Percentiles rank a stretch among this genome's conserved stretches.
Conservation (phyloP, 2,113 vertebrate genomes). For the Ammospiza caudacuta region DNA sequence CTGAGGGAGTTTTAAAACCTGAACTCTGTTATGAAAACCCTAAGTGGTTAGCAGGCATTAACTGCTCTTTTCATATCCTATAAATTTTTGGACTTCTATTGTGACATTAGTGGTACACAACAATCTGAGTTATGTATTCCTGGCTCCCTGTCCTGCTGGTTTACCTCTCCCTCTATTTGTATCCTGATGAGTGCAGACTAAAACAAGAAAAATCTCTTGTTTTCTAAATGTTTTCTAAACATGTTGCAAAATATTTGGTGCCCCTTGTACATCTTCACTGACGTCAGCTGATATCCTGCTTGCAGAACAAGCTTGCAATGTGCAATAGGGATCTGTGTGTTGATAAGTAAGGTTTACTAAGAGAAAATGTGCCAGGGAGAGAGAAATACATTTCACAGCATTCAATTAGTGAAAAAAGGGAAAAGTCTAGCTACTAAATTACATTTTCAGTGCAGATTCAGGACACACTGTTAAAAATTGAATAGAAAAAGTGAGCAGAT, state of each 20-base stretch:
- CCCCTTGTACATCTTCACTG: slow-evolving; percentile 14
- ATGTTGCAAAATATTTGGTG: slow-evolving; percentile 38
- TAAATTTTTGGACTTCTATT: not conserved
- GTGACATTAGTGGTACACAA: not conserved
- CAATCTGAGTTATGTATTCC: not conserved
- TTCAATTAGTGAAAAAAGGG: not conserved
- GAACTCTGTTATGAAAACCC: not conserved
- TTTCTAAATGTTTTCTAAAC: slow-evolving; percentile 23
- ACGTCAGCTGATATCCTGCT: slow-evolving; percentile 4
- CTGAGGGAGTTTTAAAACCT: not conserved
- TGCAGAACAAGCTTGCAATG: slow-evolving; percentile 7
- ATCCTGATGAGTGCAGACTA: not conserved
- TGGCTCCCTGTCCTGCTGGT: not conserved
- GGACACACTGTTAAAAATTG: not conserved
- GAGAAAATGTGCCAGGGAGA: not conserved
- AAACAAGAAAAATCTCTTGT: not conserved
- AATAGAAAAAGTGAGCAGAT: not conserved
- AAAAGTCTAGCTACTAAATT: not conserved
- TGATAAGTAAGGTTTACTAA: not conserved
- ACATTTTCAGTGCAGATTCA: not conserved
- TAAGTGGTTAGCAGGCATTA: not conserved
- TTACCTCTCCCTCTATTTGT: not conserved
- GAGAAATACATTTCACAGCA: not conserved
- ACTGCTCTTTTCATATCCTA: not conserved
- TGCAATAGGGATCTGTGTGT: not conserved